Conservation (phyloP, 1,140 invertebrate genomes). For the Ceratosolen fusciceps region DNA sequence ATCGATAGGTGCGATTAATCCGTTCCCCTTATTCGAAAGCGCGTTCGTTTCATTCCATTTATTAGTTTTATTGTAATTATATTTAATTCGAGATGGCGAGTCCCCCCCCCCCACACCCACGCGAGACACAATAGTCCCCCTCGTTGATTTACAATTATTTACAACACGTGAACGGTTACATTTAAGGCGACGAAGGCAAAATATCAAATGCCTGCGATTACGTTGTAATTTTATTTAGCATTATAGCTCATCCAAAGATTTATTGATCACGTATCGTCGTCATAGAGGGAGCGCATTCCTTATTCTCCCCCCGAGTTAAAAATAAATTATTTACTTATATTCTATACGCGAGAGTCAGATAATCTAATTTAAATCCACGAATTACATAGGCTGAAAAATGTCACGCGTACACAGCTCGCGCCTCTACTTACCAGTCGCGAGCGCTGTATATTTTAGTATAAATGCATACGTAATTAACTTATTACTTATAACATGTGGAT, state of each 20-base stretch:
- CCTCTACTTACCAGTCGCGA: not conserved
- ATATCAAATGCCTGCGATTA: not conserved
- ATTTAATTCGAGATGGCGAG: not conserved
- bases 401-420: not conserved
- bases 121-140: not conserved
- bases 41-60: not conserved
- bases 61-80: not conserved
- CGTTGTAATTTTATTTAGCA: not conserved
- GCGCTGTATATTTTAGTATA: not conserved
- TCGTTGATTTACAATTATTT: not conserved
- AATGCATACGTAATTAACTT: not conserved
- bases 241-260: not conserved
- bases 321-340: not conserved
- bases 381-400: not conserved
- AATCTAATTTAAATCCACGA: not conserved
- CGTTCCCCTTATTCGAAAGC: not conserved
- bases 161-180: not conserved
- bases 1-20: not conserved
- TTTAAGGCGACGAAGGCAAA: not conserved
- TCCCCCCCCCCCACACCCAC: not conserved
- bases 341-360: not conserved
- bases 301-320: not conserved
- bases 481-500: slow-evolving; percentile 5
- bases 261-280: not conserved
- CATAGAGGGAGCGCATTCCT: not conserved